Evolutionary conservation across 2,797 vertebrate species (phyloP).

Genomic region (Avahi laniger): DNA sequence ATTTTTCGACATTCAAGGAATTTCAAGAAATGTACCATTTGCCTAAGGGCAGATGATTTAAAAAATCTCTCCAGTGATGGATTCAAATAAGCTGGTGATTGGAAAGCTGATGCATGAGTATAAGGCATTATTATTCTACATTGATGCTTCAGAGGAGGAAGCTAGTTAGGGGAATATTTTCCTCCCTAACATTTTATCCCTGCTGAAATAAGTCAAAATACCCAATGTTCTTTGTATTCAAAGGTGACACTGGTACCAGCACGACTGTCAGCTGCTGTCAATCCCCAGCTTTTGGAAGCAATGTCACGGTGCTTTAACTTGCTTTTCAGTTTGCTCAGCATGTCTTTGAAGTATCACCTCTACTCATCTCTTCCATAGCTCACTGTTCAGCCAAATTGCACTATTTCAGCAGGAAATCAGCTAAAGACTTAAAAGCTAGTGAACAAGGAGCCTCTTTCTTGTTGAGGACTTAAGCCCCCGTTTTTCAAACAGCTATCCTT

Average conservation of each 20-base stretch:
- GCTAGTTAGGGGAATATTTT: conserved; percentile 63
- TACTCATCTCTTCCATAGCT: conserved; percentile 58
- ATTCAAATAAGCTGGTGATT: conserved; percentile 57
- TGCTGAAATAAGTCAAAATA: conserved; percentile 72
- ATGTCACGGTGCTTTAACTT: conserved; percentile 47
- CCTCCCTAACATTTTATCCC: conserved; percentile 60
- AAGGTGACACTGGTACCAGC: conserved; percentile 62
- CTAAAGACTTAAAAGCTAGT: conserved; percentile 51
- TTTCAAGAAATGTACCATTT: conserved; percentile 50
- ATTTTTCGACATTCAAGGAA: conserved; percentile 49
- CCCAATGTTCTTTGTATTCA: conserved; percentile 68
- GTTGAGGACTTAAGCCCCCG: conserved; percentile 9
- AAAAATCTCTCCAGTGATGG: conserved; percentile 39
- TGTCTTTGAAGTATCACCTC: conserved; percentile 65
- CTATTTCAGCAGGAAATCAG: conserved; percentile 60
- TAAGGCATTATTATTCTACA: conserved; percentile 44
- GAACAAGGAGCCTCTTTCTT: neutral
- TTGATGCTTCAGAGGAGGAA: conserved; percentile 53
- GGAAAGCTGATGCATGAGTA: conserved; percentile 52
- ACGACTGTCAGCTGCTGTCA: conserved; percentile 50
- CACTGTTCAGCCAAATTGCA: conserved; percentile 61
- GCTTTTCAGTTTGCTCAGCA: conserved; percentile 69
- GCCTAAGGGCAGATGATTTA: conserved; percentile 64
- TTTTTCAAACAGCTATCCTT: conserved; percentile 21
- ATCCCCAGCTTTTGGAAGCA: conserved; percentile 51